Percentiles rank a stretch among this genome's conserved stretches.
Evolutionary conservation across 2,113 vertebrate genomes (phyloP).

Genomic region (Trematocara zebra): DNA sequence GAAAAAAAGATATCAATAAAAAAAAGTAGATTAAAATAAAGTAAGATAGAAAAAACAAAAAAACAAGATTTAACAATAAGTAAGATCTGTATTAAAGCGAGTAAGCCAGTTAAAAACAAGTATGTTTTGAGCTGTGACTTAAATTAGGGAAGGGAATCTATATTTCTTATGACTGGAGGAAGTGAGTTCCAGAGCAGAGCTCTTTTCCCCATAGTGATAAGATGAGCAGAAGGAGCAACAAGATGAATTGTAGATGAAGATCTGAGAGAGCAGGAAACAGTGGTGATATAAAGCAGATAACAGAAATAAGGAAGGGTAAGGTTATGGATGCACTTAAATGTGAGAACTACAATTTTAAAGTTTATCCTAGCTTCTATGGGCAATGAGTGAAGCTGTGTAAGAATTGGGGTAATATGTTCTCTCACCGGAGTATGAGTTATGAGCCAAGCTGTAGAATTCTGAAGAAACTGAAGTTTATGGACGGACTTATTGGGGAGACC

Average conservation of each 20-base stretch:
- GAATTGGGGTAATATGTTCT: background rate
- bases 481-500: background rate
- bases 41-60: background rate
- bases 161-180: background rate
- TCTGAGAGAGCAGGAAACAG: background rate
- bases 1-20: background rate
- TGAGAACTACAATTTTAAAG: background rate
- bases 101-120: background rate
- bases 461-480: background rate
- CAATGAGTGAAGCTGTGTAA: background rate
- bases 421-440: background rate
- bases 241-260: background rate
- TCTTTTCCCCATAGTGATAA: background rate
- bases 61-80: background rate
- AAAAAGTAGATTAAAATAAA: background rate
- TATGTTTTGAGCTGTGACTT: background rate
- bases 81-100: background rate
- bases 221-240: background rate
- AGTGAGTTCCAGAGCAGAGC: background rate
- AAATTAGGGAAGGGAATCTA: background rate
- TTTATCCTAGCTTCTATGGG: background rate
- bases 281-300: background rate
- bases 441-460: background rate
- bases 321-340: background rate
- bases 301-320: background rate